Conservation (phyloP, 64 coral and sea anemone species). For the Dendrophyllia cribrosa region DNA sequence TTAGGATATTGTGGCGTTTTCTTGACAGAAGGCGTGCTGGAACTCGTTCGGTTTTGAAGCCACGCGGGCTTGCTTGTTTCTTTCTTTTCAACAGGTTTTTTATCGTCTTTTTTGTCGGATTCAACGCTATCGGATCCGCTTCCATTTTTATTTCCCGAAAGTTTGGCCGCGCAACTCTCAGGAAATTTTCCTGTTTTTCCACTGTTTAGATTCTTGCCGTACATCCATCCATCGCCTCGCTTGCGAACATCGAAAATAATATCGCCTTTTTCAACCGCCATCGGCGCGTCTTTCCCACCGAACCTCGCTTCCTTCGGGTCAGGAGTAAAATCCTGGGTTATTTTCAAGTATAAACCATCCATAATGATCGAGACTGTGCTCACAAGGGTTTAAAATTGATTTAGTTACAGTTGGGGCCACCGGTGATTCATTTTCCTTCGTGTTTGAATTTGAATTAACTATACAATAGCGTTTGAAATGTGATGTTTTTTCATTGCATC, state of each 20-base stretch:
- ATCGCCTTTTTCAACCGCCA: conserved; percentile 87
- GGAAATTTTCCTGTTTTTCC: conserved; percentile 92
- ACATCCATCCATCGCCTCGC: conserved; percentile 85
- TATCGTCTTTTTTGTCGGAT: conserved; percentile 39
- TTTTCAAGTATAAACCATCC: conserved; percentile 92
- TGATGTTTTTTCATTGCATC: background rate
- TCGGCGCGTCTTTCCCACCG: conserved; percentile 83
- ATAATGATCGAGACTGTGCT: conserved; percentile 22
- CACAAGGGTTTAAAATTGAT: conserved; percentile 7
- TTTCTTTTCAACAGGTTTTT: conserved; percentile 50
- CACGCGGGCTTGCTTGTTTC: conserved; percentile 50
- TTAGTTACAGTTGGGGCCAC: background rate
- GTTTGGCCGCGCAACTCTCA: conserved; percentile 78
- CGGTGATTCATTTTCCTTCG: background rate
- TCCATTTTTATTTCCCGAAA: conserved; percentile 62
- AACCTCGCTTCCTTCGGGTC: conserved; percentile 54
- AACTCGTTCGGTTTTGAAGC: conserved; percentile 48
- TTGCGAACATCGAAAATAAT: conserved; percentile 98
- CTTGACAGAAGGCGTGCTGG: background rate
- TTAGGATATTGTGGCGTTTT: conserved; percentile 54
- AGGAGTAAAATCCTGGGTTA: conserved; percentile 80
- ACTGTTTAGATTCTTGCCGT: conserved; percentile 89
- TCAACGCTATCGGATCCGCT: conserved; percentile 11
- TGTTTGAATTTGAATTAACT: conserved; percentile 8
- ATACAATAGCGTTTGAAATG: conserved; percentile 9